Conservation (phyloP, 2,797 vertebrate species). For the Simalia tracyae region DNA sequence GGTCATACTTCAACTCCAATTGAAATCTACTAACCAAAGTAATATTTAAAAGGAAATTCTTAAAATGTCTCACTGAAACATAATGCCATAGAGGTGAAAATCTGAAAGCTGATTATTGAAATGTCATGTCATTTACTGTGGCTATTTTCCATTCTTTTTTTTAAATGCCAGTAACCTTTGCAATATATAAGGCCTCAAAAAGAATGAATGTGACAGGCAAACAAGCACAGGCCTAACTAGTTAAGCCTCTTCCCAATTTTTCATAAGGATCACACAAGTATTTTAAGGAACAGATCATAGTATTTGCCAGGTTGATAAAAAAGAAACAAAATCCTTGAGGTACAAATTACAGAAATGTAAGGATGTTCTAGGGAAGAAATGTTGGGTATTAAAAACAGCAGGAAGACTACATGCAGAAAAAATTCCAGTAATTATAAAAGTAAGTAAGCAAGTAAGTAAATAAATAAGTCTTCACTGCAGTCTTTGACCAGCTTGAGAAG, state of each 20-base stretch:
- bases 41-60: conserved; percentile 15
- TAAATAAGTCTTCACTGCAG: background rate
- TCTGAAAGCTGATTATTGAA: conserved; percentile 27
- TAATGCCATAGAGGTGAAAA: conserved; percentile 23
- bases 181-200: background rate
- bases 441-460: background rate
- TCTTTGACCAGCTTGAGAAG: background rate
- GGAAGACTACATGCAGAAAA: background rate
- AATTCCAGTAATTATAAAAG: background rate
- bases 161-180: conserved; percentile 3
- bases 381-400: background rate
- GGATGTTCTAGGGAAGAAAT: conserved; percentile 48
- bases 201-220: conserved; percentile 26
- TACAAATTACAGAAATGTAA: conserved; percentile 74
- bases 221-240: background rate
- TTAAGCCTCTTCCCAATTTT: background rate
- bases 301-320: background rate
- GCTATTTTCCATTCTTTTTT: background rate
- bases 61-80: conserved; percentile 10
- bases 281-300: background rate
- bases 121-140: conserved; percentile 29
- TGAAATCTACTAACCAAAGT: conserved; percentile 19
- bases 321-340: conserved; percentile 73
- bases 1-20: conserved; percentile 30
- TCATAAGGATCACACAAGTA: background rate